Conservation (phyloP, 2,888 invertebrate species). For the Chloroclystis v-ata region DNA sequence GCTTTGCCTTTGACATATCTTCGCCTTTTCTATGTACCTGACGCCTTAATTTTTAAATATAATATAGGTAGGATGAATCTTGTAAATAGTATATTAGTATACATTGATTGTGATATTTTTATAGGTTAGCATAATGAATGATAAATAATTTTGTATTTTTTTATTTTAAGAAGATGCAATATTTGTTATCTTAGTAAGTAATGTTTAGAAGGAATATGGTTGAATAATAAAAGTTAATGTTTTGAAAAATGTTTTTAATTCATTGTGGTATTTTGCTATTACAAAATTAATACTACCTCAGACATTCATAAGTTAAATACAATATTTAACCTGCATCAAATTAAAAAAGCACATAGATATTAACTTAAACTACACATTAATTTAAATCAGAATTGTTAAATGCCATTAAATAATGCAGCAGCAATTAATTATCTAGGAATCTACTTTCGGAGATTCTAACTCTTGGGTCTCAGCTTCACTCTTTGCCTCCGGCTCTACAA, state of each 20-base stretch:
- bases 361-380: constrained; percentile 3
- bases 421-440: constrained; percentile 2
- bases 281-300: constrained; percentile 28
- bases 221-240: neutral
- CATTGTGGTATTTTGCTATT: constrained; percentile 20
- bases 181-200: constrained; percentile 5
- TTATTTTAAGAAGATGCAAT: constrained; percentile 3
- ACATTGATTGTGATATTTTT: constrained; percentile 30
- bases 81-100: constrained; percentile 28
- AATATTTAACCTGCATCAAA: constrained; percentile 8
- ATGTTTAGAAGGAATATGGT: neutral
- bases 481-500: constrained; percentile 24
- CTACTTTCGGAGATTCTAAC: constrained; percentile 8
- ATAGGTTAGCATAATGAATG: constrained; percentile 10
- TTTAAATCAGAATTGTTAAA: constrained; percentile 6
- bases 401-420: too few relatives aligned
- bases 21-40: too few relatives aligned
- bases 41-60: too few relatives aligned
- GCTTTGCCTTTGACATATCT: too few relatives aligned
- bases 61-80: constrained; percentile 15
- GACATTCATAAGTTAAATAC: neutral
- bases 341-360: constrained; percentile 2
- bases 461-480: constrained; percentile 27
- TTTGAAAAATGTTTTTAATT: constrained; percentile 1
- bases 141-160: constrained; percentile 16